Base-by-base conservation (phyloP, 2,113 vertebrate genomes). In the Trematocara unimaculatum region DNA sequence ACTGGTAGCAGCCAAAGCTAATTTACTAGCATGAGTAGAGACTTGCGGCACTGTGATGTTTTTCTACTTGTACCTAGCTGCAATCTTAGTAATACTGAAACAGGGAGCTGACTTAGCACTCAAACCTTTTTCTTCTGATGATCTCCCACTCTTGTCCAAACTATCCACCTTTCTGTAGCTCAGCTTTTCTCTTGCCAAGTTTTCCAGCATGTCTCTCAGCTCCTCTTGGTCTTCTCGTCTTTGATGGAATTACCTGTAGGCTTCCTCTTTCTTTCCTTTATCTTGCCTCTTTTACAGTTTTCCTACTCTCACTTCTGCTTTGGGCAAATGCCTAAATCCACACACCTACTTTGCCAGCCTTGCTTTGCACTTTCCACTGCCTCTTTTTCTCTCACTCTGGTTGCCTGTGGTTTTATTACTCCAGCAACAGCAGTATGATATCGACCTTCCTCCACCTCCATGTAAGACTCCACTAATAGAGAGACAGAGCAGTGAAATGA, bases 381-480 rank as follows among this genome's bases (percentile, higher is more conserved):
- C 49, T 74, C 56, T 81, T 70, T 64, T 60, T 12, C 85, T 82
- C 67, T 81, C 54, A 53, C 79, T 15, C 33, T 49, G 64, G 82
- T 89, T 85, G 33, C 87, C 80, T 90, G 90, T 90, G 84, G 84
- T 95, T 95, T 94, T 89, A 91, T 89, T 89, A 91, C 89, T 83
- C 79, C 58, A 55, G 55, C 88, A 88, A 85, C 90, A 80, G 74
- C 84, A 82, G 62, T 83, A 91, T 89, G 78, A 89, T 88, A 81
- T 88, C 64, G 85, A 89, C 93, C 92, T 82, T 82, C 55, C 54
- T 84, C 79, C 84, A 89, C 87, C 95, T 91, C 85, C 72, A 49
- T 85, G 90, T 80, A 85, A 92, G 89, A 80, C 91, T 90, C 67
- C 78, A 87, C 86, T 95, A 93, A 94, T 93, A 85, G 91, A 94